These are phyloP conservation scores for Zaprionus ornatus DNA, from an alignment of 1,140 invertebrate species.

Conservation along the genomic window DNA sequence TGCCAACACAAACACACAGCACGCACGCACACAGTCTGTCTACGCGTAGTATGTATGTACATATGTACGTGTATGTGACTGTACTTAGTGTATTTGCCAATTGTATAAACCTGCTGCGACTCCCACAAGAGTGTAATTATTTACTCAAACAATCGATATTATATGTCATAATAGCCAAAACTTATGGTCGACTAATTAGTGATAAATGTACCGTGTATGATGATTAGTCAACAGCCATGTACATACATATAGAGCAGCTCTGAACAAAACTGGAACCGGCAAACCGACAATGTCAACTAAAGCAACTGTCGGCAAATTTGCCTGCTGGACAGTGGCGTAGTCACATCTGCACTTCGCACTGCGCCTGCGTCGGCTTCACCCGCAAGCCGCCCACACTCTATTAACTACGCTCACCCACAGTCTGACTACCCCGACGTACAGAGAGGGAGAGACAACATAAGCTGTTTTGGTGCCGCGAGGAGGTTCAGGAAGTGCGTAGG, in stretches of 20 bases:
- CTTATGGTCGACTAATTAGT: not conserved
- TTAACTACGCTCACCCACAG: not conserved
- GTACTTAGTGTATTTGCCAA: not conserved
- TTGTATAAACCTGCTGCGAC: not conserved
- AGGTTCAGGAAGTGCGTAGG: conserved; percentile 15
- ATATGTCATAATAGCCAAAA: conserved; percentile 19
- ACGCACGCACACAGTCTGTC: not conserved
- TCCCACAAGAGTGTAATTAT: not conserved
- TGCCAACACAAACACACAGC: not conserved
- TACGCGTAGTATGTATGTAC: not conserved
- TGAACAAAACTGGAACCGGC: conserved; percentile 34
- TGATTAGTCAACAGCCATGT: conserved; percentile 28
- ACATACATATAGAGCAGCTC: not conserved
- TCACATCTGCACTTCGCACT: not conserved
- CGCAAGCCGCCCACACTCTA: conserved; percentile 16
- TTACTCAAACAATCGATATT: conserved; percentile 22
- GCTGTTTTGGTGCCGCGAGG: conserved; percentile 12
- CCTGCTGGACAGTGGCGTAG: not conserved
- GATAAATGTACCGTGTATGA: conserved; percentile 17
- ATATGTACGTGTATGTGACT: not conserved
- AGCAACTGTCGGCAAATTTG: not conserved
- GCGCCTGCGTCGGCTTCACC: conserved; percentile 33
- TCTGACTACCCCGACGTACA: not conserved
- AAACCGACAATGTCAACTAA: conserved; percentile 37
- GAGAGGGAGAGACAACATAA: not conserved